These are phyloP conservation scores for Calephelis virginiensis DNA, from an alignment of 1,140 invertebrate species.

Conservation along the genomic window DNA sequence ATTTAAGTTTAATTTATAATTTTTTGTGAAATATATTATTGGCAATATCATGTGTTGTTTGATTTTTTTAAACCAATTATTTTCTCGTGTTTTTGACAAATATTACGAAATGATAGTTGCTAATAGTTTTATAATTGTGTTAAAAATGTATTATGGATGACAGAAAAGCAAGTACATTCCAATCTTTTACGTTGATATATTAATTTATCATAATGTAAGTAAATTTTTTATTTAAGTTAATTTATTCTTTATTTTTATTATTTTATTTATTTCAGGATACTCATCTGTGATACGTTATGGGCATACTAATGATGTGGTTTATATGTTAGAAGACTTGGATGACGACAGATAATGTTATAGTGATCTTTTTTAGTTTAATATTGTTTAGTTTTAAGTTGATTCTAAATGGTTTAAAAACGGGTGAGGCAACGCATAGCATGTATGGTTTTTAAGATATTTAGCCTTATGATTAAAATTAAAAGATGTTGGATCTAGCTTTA, in stretches of 20 bases:
- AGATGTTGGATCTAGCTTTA: too few species aligned
- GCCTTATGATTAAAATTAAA: too few species aligned
- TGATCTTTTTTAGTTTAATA: neutral
- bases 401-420: neutral
- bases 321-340: conserved; percentile 46
- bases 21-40: conserved; percentile 26
- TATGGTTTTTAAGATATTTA: too few species aligned
- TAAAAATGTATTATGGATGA: neutral
- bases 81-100: neutral
- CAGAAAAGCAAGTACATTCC: conserved; percentile 34
- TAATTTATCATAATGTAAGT: too few species aligned
- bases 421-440: neutral
- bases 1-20: conserved; percentile 13
- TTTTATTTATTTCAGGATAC: conserved; percentile 44
- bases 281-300: conserved; percentile 49
- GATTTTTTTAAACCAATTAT: conserved; percentile 11
- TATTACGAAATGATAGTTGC: neutral
- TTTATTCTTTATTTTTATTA: conserved; percentile 1
- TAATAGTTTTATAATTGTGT: neutral
- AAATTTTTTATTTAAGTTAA: neutral
- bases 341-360: conserved; percentile 5
- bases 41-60: conserved; percentile 7
- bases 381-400: too few species aligned
- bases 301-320: conserved; percentile 45
- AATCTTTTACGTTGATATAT: conserved; percentile 29